Percentiles rank a stretch among this genome's conserved stretches.
Conservation (phyloP, 2,888 invertebrate genomes). For the Chrysotoxum bicinctum region DNA sequence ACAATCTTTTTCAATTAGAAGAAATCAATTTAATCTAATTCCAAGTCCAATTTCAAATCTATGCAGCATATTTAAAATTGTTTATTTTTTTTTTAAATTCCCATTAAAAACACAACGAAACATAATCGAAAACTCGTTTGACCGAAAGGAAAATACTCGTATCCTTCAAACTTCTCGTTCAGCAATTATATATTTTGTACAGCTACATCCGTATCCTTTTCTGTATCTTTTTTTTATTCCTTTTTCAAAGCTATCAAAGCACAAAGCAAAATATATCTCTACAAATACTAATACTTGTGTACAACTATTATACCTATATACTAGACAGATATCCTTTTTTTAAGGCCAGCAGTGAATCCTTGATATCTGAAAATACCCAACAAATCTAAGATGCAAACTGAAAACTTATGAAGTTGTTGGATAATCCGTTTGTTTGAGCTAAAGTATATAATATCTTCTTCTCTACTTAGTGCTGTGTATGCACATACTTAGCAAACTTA, state of each 20-base stretch:
- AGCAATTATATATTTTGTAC: background rate
- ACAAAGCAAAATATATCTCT: slow-evolving; percentile 1
- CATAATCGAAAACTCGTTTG: slow-evolving; percentile 13
- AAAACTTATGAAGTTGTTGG: slow-evolving; percentile 60
- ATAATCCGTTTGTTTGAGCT: slow-evolving; percentile 64
- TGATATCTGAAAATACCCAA: slow-evolving; percentile 43
- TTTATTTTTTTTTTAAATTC: background rate
- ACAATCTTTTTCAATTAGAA: too few species aligned
- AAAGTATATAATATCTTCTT: background rate
- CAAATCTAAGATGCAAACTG: slow-evolving; percentile 48
- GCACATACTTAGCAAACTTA: slow-evolving; percentile 4
- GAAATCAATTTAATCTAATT: background rate
- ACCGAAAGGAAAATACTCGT: slow-evolving; percentile 10
- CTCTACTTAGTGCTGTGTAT: background rate
- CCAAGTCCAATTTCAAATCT: background rate
- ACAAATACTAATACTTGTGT: background rate
- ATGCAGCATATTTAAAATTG: background rate
- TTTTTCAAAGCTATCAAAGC: slow-evolving; percentile 3
- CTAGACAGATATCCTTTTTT: background rate
- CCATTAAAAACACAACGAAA: background rate
- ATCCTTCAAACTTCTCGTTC: background rate
- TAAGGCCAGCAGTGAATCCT: slow-evolving; percentile 46
- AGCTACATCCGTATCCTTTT: background rate
- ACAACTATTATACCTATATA: background rate
- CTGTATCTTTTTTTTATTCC: background rate